Evolutionary conservation across 2,797 vertebrate species (phyloP), one percentile per base, ranked within the genome.

Genomic region (Denticeps clupeoides): DNA sequence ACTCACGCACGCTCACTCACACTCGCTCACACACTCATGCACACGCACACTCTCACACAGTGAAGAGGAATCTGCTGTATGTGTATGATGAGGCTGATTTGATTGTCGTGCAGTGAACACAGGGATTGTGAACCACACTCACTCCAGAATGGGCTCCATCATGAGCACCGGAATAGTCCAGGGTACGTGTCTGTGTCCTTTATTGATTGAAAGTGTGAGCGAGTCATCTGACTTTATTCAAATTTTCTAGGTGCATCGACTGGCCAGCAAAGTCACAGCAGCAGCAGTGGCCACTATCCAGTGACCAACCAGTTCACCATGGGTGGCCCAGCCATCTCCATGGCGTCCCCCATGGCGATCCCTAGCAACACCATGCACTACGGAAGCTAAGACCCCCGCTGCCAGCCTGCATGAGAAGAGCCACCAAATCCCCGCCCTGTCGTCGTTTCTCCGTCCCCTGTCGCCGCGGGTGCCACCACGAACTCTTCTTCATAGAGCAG

Each of bases 361-460:
- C 90, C 90, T 54, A 93, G 87, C 86, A 93, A 91, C 85, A 93
- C 91, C 71, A 86, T 96, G 89, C 91, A 96, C 82, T 94, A 96
- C 23, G 90, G 92, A 60, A 94, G 89, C 84, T 96, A 90, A 84
- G 75, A 3, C 7, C 16, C 51, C 21, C 26, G 11, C 42, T 69
- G 67, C 59, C 2, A 51, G 51, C 44, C 54, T 64, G 77, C 81
- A 80, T 82, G 78, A 76, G 57, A 61, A 68, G 41, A 65, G 59
- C 55, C 57, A 56, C 16, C 54, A 55, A 68, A 68, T 24, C 49
- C 10, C 31, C 38, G 19, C 42, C 43, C 54, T 59, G 11, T 53
- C 51, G 18, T 37, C 48, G 50, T 65, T 44, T 49, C 54, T 52
- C 49, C 45, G 43, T 46, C 50, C 10, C 23, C 24, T 2, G 16